Evolutionary conservation across 2,797 vertebrate species (phyloP).

Genomic region (Acrossocheilus fasciatus): DNA sequence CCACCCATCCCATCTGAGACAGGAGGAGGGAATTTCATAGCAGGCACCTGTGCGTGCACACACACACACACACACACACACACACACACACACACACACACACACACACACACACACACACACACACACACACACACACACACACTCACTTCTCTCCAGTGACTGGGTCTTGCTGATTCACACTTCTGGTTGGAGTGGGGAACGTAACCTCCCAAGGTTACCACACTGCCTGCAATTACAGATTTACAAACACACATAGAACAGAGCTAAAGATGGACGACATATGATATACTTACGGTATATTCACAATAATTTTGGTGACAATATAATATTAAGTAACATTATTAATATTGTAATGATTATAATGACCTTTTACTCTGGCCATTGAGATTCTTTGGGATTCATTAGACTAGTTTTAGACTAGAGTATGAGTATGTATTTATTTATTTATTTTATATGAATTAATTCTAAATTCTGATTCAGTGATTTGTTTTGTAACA

Average conservation of each 20-base stretch:
- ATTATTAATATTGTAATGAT: neutral
- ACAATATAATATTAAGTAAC: neutral
- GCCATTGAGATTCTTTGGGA: neutral
- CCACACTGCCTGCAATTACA: constrained; percentile 10
- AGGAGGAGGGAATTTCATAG: constrained; percentile 32
- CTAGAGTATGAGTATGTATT: neutral
- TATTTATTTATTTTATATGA: neutral
- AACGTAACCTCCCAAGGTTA: constrained; percentile 50
- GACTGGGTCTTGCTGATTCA: constrained; percentile 77
- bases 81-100: constrained; percentile 8
- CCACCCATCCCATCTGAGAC: constrained; percentile 59
- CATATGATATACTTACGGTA: neutral
- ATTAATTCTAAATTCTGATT: neutral
- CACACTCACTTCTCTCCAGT: constrained; percentile 46
- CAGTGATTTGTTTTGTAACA: neutral
- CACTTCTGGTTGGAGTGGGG: constrained; percentile 58
- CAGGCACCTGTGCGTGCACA: constrained; percentile 10
- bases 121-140: constrained; percentile 21
- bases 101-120: constrained; percentile 13
- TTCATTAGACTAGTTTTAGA: neutral
- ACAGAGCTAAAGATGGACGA: neutral
- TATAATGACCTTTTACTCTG: neutral
- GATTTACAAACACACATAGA: constrained; percentile 4
- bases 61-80: constrained; percentile 30
- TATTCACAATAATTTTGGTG: neutral